Evolutionary conservation across 2,888 invertebrate species (phyloP).

Genomic region (Meteorus colon): DNA sequence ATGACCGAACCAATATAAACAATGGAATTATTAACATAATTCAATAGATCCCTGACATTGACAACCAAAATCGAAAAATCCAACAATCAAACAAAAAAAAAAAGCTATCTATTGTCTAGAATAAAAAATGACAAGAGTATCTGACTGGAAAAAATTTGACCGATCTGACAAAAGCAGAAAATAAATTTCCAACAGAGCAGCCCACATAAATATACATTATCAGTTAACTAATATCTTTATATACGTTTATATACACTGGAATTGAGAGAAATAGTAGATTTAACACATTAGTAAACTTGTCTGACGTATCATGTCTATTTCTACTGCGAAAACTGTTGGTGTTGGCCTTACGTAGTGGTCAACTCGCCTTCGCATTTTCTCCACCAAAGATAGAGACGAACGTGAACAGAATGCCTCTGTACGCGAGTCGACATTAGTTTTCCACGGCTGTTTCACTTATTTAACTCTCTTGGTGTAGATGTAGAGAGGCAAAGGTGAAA

Average conservation of each 20-base stretch:
- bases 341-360: neutral
- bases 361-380: constrained; percentile 31
- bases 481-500: constrained; percentile 39
- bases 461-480: constrained; percentile 19
- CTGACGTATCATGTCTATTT: constrained; percentile 37
- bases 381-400: constrained; percentile 19
- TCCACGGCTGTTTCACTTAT: constrained; percentile 29
- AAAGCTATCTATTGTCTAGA: no score
- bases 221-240: constrained; percentile 15
- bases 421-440: constrained; percentile 29
- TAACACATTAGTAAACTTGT: neutral
- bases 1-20: no score
- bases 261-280: neutral
- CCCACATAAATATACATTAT: constrained; percentile 23
- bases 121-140: neutral
- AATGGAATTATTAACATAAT: no score
- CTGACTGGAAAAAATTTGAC: neutral
- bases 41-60: no score
- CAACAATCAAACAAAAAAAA: no score
- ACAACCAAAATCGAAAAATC: no score
- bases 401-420: constrained; percentile 20
- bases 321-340: neutral
- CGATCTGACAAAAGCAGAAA: neutral
- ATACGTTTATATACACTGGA: neutral
- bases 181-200: neutral